Base-by-base conservation (phyloP, 2,797 vertebrate genomes). In the Pantherophis vulpinus region DNA sequence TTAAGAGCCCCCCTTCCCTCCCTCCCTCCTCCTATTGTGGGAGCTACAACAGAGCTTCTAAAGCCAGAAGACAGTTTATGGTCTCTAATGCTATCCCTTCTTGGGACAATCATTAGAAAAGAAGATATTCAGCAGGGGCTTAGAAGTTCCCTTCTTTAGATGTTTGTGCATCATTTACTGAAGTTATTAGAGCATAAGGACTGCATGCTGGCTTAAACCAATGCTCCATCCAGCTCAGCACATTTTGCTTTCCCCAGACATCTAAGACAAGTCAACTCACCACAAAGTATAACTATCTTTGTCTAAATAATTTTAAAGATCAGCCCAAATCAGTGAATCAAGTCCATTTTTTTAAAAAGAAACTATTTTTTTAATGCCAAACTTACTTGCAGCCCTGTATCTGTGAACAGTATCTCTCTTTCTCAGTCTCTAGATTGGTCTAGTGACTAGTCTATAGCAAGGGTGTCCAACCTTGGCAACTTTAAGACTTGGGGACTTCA, bases 31-130 rank as follows among this genome's bases (percentile, higher is more conserved):
- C 95, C 97, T 87, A 97, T 97, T 98, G 98, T 98, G 97, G 97
- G 96, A 93, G 88, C 96, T 97, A 95, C 97, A 97, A 96, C 97
- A 96, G 97, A 97, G 97, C 97, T 97, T 97, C 96, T 97, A 97
- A 98, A 97, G 97, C 96, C 97, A 96, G 96, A 94, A 97, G 98
- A 98, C 97, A 97, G 97, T 98, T 98, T 98, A 98, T 97, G 97
- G 96, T 97, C 95, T 97, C 92, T 88, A 97, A 96, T 97, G 95
- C 95, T 94, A 93, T 96, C 96, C 96, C 97, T 98, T 98, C 97
- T 97, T 97, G 97, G 94, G 95, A 94, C 89, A 94, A 92, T 91
- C 95, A 94, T 83, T 95, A 89, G 94, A 97, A 97, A 96, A 97
- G 95, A 96, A 96, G 97, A 96, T 97, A 97, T 97, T 96, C 94